These are phyloP conservation scores for Grantiella picta DNA, from an alignment of 2,113 vertebrate genomes.

Conservation along the genomic window DNA sequence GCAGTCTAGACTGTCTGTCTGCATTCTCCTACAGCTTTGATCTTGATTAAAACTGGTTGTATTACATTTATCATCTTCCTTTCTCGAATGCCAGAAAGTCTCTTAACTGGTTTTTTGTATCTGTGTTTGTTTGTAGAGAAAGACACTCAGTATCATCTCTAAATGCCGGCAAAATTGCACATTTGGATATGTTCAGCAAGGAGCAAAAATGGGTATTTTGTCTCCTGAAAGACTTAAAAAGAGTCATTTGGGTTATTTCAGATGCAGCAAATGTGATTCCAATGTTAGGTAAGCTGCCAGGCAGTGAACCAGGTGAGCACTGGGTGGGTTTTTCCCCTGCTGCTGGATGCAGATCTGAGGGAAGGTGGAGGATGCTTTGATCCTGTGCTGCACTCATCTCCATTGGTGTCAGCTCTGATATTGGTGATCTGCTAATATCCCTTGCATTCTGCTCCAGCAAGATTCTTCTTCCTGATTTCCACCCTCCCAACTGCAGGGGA, in stretches of 20 bases:
- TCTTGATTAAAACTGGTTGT: conserved; percentile 80
- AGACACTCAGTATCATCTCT: background rate
- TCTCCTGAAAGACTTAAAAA: background rate
- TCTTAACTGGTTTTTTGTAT: background rate
- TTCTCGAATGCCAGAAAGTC: conserved; percentile 7
- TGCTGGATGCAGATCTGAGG: background rate
- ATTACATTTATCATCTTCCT: conserved; percentile 73
- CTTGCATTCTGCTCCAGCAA: background rate
- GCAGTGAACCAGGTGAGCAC: background rate
- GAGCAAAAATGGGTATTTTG: background rate
- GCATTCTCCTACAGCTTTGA: conserved; percentile 78
- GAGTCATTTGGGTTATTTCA: background rate
- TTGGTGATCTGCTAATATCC: background rate
- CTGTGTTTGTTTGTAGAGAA: background rate
- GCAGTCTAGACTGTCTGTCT: conserved; percentile 81
- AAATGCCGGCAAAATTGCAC: background rate
- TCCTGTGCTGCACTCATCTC: background rate
- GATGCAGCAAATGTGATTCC: background rate
- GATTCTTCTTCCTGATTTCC: background rate
- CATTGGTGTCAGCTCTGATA: background rate
- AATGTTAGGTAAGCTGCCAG: fast-evolving
- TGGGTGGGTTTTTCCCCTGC: background rate
- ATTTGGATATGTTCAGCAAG: background rate
- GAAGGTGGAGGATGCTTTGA: background rate
- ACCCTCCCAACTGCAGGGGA: fast-evolving